Evolutionary conservation across 2,113 vertebrate species (phyloP), one percentile per base, ranked within the genome.

Genomic region (Zingel zingel): DNA sequence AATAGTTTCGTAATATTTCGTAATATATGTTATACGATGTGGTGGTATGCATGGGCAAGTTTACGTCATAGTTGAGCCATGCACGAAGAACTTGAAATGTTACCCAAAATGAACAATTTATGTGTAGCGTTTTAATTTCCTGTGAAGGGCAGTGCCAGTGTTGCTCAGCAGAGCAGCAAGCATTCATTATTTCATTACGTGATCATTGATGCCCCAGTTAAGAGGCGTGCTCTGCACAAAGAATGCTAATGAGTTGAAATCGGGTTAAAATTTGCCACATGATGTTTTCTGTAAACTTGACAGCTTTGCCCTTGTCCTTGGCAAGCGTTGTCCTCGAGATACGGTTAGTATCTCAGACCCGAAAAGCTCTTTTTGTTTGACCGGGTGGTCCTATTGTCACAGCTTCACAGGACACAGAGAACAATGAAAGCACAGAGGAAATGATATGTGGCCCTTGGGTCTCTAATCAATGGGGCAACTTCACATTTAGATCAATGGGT

Each of bases 151-250:
- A 88, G 69, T 57, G 79, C 70, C 72, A 53, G 77, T 4, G 50
- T 47, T 43, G 83, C 72, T 88, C 87, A 79, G 66, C 56, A 4
- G 87, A 92, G 86, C 86, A 73, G 84, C 83, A 78, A 80, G 68
- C 77, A 61, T 85, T 82, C 78, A 82, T 91, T 89, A 84, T 82
- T 83, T 87, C 83, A 90, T 93, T 89, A 91, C 88, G 70, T 81
- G 83, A 82, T 85, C 86, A 63, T 18, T 57, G 83, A 90, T 23
- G 67, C 81, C 75, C 67, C 43, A 5, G 61, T 75, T 64, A 73
- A 79, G 53, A 65, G 25, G 73, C 67, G 9, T 48, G 23, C 6
- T 74, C 30, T 5, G 53, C 18, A 53, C 83, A 21, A 66, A 61
- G 84, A 84, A 87, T 87, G 70, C 73, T 82, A 88, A 92, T 83